phyloP scores from a whole-genome alignment of 2,888 invertebrate genomes.

The Morpho deidamia region DNA sequence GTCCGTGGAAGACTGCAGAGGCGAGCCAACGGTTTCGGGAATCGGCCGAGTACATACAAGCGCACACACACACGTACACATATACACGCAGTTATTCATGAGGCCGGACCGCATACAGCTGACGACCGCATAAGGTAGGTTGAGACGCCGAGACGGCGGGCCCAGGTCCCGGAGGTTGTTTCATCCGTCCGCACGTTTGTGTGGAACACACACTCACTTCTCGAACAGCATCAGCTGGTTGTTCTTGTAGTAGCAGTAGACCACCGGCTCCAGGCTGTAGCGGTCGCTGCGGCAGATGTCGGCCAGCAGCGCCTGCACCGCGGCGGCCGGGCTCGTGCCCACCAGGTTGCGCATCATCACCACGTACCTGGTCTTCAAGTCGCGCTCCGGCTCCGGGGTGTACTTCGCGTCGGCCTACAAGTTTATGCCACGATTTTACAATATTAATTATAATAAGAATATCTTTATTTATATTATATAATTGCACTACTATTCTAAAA shows the following conservation, averaged over 20 bases:
- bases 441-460: background rate
- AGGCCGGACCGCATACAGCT: too few relatives aligned
- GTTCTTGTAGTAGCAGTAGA: slow-evolving; percentile 44
- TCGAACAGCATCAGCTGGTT: slow-evolving; percentile 62
- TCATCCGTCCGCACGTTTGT: too few relatives aligned
- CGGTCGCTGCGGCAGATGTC: background rate
- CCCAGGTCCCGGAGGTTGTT: too few relatives aligned
- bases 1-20: too few relatives aligned
- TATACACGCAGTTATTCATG: too few relatives aligned
- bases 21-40: too few relatives aligned
- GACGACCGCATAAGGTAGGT: too few relatives aligned
- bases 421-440: background rate
- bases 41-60: too few relatives aligned
- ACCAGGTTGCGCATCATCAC: slow-evolving; percentile 34
- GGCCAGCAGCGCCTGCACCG: background rate
- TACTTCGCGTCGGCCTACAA: background rate
- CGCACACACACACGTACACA: too few relatives aligned
- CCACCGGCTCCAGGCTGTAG: slow-evolving; percentile 40
- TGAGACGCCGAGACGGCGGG: too few relatives aligned
- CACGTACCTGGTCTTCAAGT: slow-evolving; percentile 24
- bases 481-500: too few relatives aligned
- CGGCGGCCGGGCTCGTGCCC: slow-evolving; percentile 18
- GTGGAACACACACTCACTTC: slow-evolving; percentile 40
- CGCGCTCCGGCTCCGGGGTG: background rate
- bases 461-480: too few relatives aligned